Percentiles rank a stretch among this genome's conserved stretches.
Conservation (phyloP, 2,113 vertebrate species). For the Hystrix brachyura region DNA sequence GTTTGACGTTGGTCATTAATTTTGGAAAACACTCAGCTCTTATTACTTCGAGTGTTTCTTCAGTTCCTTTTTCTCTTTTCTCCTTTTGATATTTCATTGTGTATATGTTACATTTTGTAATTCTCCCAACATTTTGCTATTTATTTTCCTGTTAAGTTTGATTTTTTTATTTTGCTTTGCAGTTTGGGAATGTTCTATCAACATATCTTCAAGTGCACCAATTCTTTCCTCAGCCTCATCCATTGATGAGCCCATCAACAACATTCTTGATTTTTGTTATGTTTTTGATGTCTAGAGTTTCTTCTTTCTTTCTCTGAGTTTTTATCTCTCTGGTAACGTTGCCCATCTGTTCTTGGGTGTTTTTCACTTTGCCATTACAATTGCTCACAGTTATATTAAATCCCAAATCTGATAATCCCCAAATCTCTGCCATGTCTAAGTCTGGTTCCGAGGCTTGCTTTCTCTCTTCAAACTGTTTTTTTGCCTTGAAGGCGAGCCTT, state of each 20-base stretch:
- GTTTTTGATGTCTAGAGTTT: neutral
- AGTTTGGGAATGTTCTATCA: neutral
- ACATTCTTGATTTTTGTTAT: neutral
- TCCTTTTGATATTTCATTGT: neutral
- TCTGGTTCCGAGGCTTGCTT: neutral
- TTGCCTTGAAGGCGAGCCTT: neutral
- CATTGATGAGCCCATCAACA: neutral
- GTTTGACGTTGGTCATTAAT: neutral
- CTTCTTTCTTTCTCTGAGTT: neutral
- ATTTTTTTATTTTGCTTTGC: neutral
- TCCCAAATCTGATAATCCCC: neutral
- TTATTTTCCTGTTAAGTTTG: neutral
- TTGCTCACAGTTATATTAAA: conserved; percentile 1
- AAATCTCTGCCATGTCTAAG: neutral
- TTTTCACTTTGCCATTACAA: neutral
- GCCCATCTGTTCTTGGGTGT: neutral
- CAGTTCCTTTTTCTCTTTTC: neutral
- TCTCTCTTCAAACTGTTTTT: neutral
- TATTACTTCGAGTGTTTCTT: conserved; percentile 22
- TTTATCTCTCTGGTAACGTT: neutral
- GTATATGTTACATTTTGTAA: neutral
- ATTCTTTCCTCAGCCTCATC: neutral
- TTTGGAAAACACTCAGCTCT: neutral
- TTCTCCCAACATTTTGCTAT: neutral
- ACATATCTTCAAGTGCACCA: neutral